Evolutionary conservation across 2,113 vertebrate genomes (phyloP).

Genomic region (Cacatua alba): DNA sequence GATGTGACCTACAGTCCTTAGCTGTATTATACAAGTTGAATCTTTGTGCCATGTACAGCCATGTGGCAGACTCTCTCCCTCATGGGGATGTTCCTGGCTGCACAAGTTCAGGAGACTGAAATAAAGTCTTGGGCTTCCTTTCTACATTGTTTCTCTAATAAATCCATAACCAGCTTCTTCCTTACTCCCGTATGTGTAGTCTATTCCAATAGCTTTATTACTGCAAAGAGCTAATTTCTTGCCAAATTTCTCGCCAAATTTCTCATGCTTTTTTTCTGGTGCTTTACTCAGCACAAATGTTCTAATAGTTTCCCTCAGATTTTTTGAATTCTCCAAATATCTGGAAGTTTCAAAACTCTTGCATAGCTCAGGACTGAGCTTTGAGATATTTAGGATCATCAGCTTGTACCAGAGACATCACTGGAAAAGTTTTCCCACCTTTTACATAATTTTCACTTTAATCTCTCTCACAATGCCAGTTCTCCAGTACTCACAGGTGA

Average conservation of each 20-base stretch:
- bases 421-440: neutral
- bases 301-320: neutral
- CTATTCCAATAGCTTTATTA: neutral
- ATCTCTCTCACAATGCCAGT: neutral
- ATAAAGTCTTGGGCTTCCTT: neutral
- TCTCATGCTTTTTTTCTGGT: neutral
- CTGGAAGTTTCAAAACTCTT: neutral
- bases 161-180: neutral
- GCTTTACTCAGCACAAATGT: neutral
- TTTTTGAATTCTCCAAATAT: constrained; percentile 1
- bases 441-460: neutral
- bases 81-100: neutral
- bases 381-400: neutral
- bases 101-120: neutral
- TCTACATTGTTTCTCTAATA: neutral
- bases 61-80: neutral
- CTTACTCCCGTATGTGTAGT: neutral
- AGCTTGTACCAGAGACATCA: neutral
- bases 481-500: neutral
- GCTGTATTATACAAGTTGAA: neutral
- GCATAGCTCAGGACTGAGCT: neutral
- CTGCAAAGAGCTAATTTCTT: neutral
- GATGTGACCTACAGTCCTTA: neutral
- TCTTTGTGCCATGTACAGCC: neutral
- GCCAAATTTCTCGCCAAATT: neutral